Evolutionary conservation across 2,888 invertebrate genomes (phyloP).

Genomic region (Apamea crenata): DNA sequence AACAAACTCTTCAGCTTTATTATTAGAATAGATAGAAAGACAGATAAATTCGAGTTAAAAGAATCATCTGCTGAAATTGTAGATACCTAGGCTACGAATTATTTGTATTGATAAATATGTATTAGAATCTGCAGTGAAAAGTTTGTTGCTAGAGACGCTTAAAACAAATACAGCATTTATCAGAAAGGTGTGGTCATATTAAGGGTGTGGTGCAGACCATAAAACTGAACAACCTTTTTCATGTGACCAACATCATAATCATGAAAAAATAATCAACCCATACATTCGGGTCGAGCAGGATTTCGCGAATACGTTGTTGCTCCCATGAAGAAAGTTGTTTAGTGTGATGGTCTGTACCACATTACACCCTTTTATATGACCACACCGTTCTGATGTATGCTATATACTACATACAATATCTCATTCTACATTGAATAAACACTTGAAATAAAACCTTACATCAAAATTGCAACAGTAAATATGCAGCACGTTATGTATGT

Average conservation of each 20-base stretch:
- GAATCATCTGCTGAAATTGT: neutral
- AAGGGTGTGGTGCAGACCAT: too few relatives aligned
- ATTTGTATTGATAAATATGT: neutral
- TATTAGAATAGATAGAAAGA: too few relatives aligned
- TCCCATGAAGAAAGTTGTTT: neutral
- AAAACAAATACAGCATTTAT: neutral
- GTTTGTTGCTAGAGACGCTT: neutral
- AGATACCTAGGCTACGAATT: neutral
- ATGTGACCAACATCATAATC: too few relatives aligned
- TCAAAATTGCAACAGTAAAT: constrained; percentile 40
- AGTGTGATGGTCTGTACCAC: neutral
- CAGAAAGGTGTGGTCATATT: neutral
- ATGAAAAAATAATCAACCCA: too few relatives aligned
- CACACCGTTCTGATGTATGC: neutral
- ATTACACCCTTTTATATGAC: neutral
- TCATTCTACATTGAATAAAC: neutral
- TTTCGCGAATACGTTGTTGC: neutral
- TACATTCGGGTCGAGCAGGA: neutral
- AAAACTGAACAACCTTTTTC: too few relatives aligned
- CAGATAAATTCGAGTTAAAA: neutral
- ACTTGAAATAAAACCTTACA: constrained; percentile 40
- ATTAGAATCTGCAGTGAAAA: neutral
- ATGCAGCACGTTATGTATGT: constrained; percentile 50
- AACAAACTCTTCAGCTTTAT: too few relatives aligned
- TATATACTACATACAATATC: neutral